Conservation (phyloP, 1,140 invertebrate genomes). For the Orchestia grillus region DNA sequence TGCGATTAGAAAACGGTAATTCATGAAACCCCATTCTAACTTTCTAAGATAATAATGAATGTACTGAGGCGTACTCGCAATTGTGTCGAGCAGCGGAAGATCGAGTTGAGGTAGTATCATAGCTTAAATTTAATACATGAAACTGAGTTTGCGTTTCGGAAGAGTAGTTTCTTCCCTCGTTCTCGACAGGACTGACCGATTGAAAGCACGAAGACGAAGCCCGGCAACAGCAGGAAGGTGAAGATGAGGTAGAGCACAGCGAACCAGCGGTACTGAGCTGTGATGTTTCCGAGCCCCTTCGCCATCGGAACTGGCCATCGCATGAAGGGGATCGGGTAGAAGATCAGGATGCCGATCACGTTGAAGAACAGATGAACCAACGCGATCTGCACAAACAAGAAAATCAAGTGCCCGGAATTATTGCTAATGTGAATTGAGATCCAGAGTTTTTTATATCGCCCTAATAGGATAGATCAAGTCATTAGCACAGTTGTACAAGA, state of each 20-base stretch:
- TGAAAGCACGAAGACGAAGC: conserved; percentile 72
- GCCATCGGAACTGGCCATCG: conserved; percentile 75
- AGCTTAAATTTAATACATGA: too few relatives aligned
- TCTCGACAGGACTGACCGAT: conserved; percentile 36
- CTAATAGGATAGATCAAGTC: too few relatives aligned
- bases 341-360: conserved; percentile 76
- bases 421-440: too few relatives aligned
- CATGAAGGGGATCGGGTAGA: conserved; percentile 76
- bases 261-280: conserved; percentile 75
- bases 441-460: too few relatives aligned
- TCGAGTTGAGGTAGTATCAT: too few relatives aligned
- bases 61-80: too few relatives aligned
- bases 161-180: neutral
- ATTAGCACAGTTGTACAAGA: too few relatives aligned
- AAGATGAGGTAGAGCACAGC: conserved; percentile 74
- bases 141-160: too few relatives aligned
- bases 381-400: conserved; percentile 73
- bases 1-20: too few relatives aligned
- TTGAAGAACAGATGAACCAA: conserved; percentile 79
- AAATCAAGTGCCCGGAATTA: neutral
- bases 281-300: conserved; percentile 73
- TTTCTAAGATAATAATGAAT: too few relatives aligned
- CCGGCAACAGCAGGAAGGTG: conserved; percentile 74
- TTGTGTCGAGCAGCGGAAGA: too few relatives aligned
- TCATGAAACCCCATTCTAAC: too few relatives aligned